Conservation (phyloP, 2,888 invertebrate species). For the Watsonalla cultraria region DNA sequence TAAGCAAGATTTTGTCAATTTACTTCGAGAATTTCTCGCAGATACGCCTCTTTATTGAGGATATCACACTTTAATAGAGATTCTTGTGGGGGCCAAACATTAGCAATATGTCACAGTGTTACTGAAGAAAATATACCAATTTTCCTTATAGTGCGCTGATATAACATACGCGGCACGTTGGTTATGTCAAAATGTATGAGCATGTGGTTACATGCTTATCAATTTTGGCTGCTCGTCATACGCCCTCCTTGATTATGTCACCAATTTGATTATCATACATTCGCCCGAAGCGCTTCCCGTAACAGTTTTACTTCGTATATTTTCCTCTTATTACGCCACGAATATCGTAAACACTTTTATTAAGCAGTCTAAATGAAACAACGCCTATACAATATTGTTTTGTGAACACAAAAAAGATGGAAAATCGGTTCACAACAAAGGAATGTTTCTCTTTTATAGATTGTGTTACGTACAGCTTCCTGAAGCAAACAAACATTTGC, state of each 20-base stretch:
- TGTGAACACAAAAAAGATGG: conserved; percentile 17
- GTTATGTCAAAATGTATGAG: background rate
- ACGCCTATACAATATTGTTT: background rate
- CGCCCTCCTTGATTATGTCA: background rate
- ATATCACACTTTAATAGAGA: too few relatives aligned
- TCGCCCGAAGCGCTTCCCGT: background rate
- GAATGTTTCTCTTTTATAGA: conserved; percentile 24
- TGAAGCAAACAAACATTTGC: conserved; percentile 40
- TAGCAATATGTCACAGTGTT: background rate
- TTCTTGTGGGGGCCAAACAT: too few relatives aligned
- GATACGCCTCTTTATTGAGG: too few relatives aligned
- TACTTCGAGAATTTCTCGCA: too few relatives aligned
- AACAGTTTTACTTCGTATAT: background rate
- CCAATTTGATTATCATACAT: background rate
- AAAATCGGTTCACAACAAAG: conserved; percentile 25
- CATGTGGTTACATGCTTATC: background rate
- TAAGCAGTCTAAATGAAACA: background rate
- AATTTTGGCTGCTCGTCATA: background rate
- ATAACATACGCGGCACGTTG: background rate
- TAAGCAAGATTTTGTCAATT: background rate
- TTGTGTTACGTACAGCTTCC: conserved; percentile 33
- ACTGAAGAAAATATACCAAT: background rate
- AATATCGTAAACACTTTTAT: background rate
- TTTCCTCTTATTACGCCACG: background rate
- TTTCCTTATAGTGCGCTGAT: background rate